A percentile compares a stretch with the other conserved stretches of the same genome.
Evolutionary conservation across 2,113 vertebrate genomes (phyloP).

Genomic region (Pterocles burchelli): DNA sequence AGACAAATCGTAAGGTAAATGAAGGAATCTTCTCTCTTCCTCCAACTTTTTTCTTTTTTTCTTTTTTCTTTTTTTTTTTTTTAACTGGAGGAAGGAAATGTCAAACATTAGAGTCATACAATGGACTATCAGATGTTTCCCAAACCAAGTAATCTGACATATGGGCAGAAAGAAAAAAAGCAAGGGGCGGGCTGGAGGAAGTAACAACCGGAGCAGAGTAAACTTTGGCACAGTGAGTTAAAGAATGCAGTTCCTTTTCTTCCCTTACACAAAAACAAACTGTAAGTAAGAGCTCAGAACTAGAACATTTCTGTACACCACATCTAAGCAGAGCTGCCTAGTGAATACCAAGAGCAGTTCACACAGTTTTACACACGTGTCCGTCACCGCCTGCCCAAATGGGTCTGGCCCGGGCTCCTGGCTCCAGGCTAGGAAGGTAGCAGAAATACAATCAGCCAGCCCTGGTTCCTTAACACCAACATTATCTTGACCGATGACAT

Average conservation of each 20-base stretch:
- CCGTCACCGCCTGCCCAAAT: neutral
- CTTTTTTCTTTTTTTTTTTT: neutral
- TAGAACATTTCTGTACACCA: neutral
- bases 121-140: constrained; percentile 47
- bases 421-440: neutral
- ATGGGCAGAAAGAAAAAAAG: neutral
- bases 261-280: neutral
- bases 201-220: neutral
- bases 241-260: neutral
- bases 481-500: neutral
- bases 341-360: neutral
- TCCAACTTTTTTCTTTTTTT: neutral
- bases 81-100: constrained; percentile 43
- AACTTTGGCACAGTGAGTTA: neutral
- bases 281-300: neutral
- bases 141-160: constrained; percentile 28
- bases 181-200: neutral
- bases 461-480: neutral
- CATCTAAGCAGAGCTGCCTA: neutral
- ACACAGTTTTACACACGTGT: fast-evolving
- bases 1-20: neutral
- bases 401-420: neutral
- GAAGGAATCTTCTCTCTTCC: neutral
- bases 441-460: neutral
- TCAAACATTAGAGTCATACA: constrained; percentile 29